These are phyloP conservation scores for Helarctos malayanus DNA, from an alignment of 2,797 vertebrate species.

Conservation along the genomic window DNA sequence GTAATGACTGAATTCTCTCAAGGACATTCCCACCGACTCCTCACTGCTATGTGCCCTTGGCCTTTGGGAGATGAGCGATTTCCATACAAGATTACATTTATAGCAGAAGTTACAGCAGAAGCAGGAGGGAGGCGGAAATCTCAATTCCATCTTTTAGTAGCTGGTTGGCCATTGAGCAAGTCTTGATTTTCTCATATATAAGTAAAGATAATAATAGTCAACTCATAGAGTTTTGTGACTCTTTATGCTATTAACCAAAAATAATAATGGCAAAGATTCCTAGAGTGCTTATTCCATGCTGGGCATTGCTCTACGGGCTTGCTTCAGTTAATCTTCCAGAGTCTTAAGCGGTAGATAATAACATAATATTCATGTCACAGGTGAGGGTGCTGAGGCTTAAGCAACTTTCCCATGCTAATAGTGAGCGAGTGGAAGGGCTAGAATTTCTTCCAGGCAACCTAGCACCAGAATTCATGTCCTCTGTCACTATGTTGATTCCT, in stretches of 20 bases:
- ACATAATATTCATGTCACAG: not conserved
- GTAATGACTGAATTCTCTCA: not conserved
- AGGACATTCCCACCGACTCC: not conserved
- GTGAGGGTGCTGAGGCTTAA: not conserved
- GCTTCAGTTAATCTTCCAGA: not conserved
- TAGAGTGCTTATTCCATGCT: not conserved
- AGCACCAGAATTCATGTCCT: not conserved
- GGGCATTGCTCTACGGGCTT: not conserved
- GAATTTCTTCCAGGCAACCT: not conserved
- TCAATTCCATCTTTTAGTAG: not conserved
- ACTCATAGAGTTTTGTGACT: not conserved
- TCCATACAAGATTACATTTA: not conserved
- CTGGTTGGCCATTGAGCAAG: not conserved
- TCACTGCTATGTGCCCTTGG: not conserved
- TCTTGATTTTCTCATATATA: not conserved
- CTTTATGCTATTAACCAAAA: constrained; percentile 1
- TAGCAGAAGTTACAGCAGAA: not conserved
- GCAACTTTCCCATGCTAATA: not conserved
- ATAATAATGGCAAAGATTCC: not conserved
- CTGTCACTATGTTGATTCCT: not conserved
- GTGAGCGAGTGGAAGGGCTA: not conserved
- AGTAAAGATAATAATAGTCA: not conserved
- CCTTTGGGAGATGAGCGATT: not conserved
- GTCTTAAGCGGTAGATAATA: not conserved
- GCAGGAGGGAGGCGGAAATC: not conserved